Base-by-base conservation (phyloP, 2,888 invertebrate species). In the Choristoneura rosaceana region DNA sequence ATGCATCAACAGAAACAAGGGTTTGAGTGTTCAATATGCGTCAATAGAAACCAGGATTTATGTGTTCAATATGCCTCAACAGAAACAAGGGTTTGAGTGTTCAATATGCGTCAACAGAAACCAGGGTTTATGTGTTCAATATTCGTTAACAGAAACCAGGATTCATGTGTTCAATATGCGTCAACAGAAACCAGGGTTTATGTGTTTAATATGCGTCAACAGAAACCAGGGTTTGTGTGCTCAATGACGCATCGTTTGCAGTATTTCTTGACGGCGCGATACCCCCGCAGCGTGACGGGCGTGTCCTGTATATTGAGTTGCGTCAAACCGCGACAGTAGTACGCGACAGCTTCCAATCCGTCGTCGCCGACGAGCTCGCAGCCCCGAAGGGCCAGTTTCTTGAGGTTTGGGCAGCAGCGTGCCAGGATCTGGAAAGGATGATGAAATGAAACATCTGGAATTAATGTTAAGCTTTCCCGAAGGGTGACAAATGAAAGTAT, bases 91-190 rank as follows among this genome's bases (percentile, higher is more conserved):
- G 25, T 25, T 25, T 2, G 2, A 1, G 25, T 25, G 25, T 25
- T 25, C 25, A 25, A 25, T 25, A 10, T 15, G 25, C 7, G n/a
- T 95, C 93, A 97, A 91, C 97, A 98, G 89, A 99, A 98, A 41
- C 98, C 98, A 75, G 98, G 98, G 91, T 99, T 98, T 3, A 98
- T 98, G 86, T 98, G 98, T 87, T 99, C 98, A 77, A 99, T 98
- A 10, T 15, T 25, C 7, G 50, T 95, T 93, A 97, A 91, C 97
- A 98, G 89, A 99, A 98, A 41, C 98, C 98, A 75, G 98, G 98
- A 91, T 99, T 98, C 3, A 98, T 98, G 86, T 99, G 98, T 87
- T 99, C 98, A 77, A 99, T 98, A 10, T 15, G 25, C 7, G 50
- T 95, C 93, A 97, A 91, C 97, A 98, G 89, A 99, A 98, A 41